These are phyloP conservation scores for Cyclophora punctaria DNA, from an alignment of 2,888 invertebrate species.

Conservation along the genomic window DNA sequence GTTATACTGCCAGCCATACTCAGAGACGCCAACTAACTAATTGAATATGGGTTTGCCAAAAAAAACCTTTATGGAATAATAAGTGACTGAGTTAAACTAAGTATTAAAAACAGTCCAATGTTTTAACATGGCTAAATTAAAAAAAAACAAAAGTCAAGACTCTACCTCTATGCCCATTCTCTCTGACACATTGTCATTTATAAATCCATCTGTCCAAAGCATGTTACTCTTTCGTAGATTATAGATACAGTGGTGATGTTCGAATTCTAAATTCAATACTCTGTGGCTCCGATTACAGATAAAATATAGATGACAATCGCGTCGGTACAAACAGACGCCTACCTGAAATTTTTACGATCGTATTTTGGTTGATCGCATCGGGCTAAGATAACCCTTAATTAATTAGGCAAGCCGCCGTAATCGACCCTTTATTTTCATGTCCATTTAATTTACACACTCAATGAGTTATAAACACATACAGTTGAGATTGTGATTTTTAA, in stretches of 20 bases:
- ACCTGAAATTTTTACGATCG: slow-evolving; percentile 48
- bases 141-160: too few relatives aligned
- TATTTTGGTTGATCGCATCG: slow-evolving; percentile 45
- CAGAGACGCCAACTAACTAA: not conserved
- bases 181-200: slow-evolving; percentile 10
- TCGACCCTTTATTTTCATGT: slow-evolving; percentile 51
- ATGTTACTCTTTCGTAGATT: slow-evolving; percentile 39
- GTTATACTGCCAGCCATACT: not conserved
- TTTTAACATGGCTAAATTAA: not conserved
- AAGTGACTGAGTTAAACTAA: too few relatives aligned
- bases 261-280: slow-evolving; percentile 19
- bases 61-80: not conserved
- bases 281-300: slow-evolving; percentile 35
- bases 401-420: slow-evolving; percentile 50
- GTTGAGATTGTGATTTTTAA: slow-evolving; percentile 35
- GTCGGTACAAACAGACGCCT: slow-evolving; percentile 40
- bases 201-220: slow-evolving; percentile 24
- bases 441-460: slow-evolving; percentile 52
- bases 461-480: slow-evolving; percentile 53
- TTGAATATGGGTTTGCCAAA: not conserved
- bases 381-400: slow-evolving; percentile 50
- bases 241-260: slow-evolving; percentile 29
- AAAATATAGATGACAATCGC: slow-evolving; percentile 59
- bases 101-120: not conserved
- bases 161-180: too few relatives aligned